phyloP scores from a whole-genome alignment of 2,113 vertebrate species.

The Zingel zingel region DNA sequence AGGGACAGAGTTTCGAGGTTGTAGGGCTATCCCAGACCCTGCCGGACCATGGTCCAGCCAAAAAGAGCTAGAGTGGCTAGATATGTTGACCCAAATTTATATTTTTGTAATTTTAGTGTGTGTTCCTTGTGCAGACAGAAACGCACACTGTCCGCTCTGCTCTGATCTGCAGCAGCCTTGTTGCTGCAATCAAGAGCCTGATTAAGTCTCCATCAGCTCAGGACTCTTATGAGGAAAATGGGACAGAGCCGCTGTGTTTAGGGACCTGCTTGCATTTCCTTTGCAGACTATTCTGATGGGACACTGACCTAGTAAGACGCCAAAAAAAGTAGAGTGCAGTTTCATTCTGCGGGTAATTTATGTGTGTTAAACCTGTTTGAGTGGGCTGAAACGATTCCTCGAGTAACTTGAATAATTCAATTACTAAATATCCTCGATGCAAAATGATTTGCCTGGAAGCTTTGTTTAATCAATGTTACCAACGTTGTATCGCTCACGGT shows the following conservation, averaged over 20 bases:
- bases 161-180: not conserved
- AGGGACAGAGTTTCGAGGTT: no score
- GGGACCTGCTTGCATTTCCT: slow-evolving; percentile 59
- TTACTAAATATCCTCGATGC: no score
- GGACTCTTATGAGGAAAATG: slow-evolving; percentile 67
- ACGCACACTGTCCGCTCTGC: not conserved
- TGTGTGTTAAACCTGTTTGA: not conserved
- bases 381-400: no score
- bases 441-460: no score
- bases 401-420: no score
- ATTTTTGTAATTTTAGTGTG: not conserved
- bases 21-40: no score
- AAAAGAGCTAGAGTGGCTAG: not conserved
- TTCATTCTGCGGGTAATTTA: slow-evolving; percentile 3
- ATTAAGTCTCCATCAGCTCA: slow-evolving; percentile 44
- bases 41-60: no score
- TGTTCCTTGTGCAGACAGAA: slow-evolving; percentile 3
- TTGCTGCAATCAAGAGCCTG: slow-evolving; percentile 33
- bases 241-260: slow-evolving; percentile 70
- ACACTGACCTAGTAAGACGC: slow-evolving; percentile 29
- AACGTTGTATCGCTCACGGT: no score
- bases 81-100: not conserved
- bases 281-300: slow-evolving; percentile 51
- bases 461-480: no score
- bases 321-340: not conserved